phyloP scores from a whole-genome alignment of 2,888 invertebrate species.

The Drosophila conformis region DNA sequence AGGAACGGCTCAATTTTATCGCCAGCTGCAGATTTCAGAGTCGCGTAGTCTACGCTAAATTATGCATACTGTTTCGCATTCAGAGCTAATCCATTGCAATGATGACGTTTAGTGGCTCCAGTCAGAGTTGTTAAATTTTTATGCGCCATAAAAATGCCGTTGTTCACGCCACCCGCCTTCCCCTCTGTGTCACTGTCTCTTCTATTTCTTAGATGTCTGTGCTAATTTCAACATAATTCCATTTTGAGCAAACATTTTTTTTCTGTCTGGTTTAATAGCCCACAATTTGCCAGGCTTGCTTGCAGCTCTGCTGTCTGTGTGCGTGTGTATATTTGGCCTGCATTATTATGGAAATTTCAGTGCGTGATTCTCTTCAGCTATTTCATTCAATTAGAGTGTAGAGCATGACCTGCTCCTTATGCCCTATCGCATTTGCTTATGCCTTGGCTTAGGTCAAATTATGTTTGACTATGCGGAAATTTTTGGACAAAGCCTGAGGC shows the following conservation, averaged over 20 bases:
- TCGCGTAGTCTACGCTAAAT: constrained; percentile 36
- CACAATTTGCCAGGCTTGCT: constrained; percentile 20
- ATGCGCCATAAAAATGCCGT: constrained; percentile 63
- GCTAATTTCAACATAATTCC: constrained; percentile 71
- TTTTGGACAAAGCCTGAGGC: constrained; percentile 71
- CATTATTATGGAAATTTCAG: constrained; percentile 73
- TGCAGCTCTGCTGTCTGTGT: constrained; percentile 11
- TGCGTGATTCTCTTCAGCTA: constrained; percentile 60
- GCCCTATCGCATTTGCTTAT: constrained; percentile 65
- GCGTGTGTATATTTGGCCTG: constrained; percentile 29
- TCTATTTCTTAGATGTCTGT: constrained; percentile 28
- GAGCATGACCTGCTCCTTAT: constrained; percentile 59
- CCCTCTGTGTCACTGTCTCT: neutral
- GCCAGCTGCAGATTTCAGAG: constrained; percentile 57
- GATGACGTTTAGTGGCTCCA: constrained; percentile 71
- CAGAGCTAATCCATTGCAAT: constrained; percentile 70
- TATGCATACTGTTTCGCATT: constrained; percentile 52
- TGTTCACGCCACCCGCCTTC: neutral
- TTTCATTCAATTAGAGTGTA: constrained; percentile 72
- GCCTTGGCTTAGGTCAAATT: constrained; percentile 73
- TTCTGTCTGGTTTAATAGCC: constrained; percentile 54
- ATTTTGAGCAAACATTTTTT: constrained; percentile 38
- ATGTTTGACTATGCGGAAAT: constrained; percentile 76
- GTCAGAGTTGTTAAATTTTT: constrained; percentile 73
- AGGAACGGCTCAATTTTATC: constrained; percentile 51